These are phyloP conservation scores for Abscondita cerata DNA, from an alignment of 2,888 invertebrate genomes.

Conservation along the genomic window DNA sequence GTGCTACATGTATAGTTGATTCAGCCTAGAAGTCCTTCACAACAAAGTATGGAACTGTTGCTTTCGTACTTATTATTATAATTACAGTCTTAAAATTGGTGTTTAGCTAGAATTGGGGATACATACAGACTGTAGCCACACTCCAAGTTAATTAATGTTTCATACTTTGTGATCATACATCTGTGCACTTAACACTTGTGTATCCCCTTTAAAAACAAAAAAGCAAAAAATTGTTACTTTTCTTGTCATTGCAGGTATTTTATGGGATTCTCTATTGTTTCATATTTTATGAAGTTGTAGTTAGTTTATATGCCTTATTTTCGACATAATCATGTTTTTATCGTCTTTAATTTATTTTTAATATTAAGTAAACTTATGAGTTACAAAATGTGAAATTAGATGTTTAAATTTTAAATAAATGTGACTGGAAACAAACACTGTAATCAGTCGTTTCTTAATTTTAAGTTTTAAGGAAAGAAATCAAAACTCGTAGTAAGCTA, in stretches of 20 bases:
- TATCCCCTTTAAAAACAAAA: constrained; percentile 41
- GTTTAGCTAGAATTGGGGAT: constrained; percentile 37
- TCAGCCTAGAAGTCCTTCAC: constrained; percentile 47
- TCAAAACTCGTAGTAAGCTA: too few species aligned
- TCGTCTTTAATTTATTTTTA: constrained; percentile 39
- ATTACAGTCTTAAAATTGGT: constrained; percentile 36
- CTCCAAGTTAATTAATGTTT: constrained; percentile 45
- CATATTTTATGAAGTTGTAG: constrained; percentile 35
- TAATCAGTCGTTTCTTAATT: constrained; percentile 8
- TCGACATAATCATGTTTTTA: constrained; percentile 40
- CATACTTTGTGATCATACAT: constrained; percentile 57
- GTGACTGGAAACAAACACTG: constrained; percentile 50
- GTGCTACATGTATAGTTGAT: constrained; percentile 53
- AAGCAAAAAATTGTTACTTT: constrained; percentile 30
- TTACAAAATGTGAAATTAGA: constrained; percentile 55
- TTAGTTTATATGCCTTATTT: constrained; percentile 27
- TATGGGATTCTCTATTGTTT: constrained; percentile 30
- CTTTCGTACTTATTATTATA: constrained; percentile 49
- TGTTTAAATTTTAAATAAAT: constrained; percentile 59
- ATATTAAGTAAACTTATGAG: constrained; percentile 50
- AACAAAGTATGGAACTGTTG: constrained; percentile 55
- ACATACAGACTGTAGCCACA: constrained; percentile 41
- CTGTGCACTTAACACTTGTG: constrained; percentile 52
- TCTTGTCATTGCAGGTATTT: constrained; percentile 33
- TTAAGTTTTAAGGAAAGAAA: too few species aligned